A percentile compares a stretch with the other conserved stretches of the same genome.
These are phyloP conservation scores for Salarias fasciatus DNA, from an alignment of 2,797 vertebrate genomes.

Conservation along the genomic window DNA sequence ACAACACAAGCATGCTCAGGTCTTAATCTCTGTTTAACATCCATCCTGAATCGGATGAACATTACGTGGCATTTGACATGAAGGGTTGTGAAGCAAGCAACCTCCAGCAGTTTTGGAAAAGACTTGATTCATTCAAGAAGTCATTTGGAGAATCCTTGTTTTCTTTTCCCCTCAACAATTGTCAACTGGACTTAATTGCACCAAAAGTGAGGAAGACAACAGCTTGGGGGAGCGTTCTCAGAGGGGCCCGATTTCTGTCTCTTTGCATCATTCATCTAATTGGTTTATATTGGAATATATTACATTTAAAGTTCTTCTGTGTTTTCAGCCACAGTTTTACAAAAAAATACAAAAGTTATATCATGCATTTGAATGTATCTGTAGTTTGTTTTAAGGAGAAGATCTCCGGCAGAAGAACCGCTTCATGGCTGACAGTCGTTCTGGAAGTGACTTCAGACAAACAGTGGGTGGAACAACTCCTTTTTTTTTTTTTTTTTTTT, in stretches of 20 bases:
- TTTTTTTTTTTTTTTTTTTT: too few species aligned
- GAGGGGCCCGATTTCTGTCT: background rate
- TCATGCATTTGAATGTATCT: background rate
- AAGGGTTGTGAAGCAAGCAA: background rate
- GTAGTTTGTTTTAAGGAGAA: background rate
- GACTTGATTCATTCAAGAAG: slow-evolving; percentile 4
- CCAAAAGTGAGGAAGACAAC: slow-evolving; percentile 8
- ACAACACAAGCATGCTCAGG: background rate
- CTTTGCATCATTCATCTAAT: background rate
- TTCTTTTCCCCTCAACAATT: background rate
- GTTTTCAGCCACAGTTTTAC: background rate
- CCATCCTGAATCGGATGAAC: background rate
- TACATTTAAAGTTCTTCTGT: background rate
- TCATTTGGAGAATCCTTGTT: background rate
- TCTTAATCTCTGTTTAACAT: background rate
- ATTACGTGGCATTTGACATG: background rate
- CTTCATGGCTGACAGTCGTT: background rate
- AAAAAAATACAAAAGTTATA: too few species aligned
- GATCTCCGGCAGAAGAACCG: background rate
- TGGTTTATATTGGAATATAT: too few species aligned
- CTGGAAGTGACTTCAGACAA: background rate
- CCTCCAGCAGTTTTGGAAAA: background rate
- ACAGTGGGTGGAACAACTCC: too few species aligned
- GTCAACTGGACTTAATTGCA: slow-evolving; percentile 9
- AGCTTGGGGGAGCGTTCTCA: background rate